These are phyloP conservation scores for Eupithecia tripunctaria DNA, from an alignment of 2,888 invertebrate genomes.

Conservation along the genomic window DNA sequence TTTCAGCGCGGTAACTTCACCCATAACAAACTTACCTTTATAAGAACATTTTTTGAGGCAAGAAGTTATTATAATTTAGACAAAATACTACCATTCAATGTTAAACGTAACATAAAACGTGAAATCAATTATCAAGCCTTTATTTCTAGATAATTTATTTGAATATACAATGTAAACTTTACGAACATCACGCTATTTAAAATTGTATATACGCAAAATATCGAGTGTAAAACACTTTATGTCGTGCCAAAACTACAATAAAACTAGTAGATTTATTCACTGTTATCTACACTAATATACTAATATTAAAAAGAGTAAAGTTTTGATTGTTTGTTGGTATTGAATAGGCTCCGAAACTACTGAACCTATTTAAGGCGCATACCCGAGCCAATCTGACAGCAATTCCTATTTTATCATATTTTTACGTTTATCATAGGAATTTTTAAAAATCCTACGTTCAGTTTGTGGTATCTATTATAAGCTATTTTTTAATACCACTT, in stretches of 20 bases:
- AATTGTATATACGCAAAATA: not conserved
- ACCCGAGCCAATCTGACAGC: no score
- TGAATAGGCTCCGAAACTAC: no score
- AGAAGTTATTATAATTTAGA: not conserved
- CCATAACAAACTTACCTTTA: not conserved
- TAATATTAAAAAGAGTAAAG: no score
- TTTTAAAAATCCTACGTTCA: no score
- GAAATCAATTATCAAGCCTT: no score
- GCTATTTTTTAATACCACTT: no score
- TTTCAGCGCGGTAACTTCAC: not conserved
- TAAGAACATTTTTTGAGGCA: not conserved
- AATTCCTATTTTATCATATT: no score
- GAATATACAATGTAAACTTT: not conserved
- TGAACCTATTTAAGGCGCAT: no score
- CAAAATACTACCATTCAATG: not conserved
- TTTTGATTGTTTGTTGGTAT: no score
- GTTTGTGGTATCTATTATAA: no score
- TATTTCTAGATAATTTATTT: not conserved
- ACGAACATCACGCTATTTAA: not conserved
- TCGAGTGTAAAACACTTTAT: not conserved
- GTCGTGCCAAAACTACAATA: slow-evolving; percentile 6
- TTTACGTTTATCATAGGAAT: no score
- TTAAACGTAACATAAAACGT: not conserved
- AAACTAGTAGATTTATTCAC: not conserved
- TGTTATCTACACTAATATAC: no score